Percentiles rank a stretch among this genome's conserved stretches.
Conservation (phyloP, 2,797 vertebrate genomes). For the Cossypha caffra region DNA sequence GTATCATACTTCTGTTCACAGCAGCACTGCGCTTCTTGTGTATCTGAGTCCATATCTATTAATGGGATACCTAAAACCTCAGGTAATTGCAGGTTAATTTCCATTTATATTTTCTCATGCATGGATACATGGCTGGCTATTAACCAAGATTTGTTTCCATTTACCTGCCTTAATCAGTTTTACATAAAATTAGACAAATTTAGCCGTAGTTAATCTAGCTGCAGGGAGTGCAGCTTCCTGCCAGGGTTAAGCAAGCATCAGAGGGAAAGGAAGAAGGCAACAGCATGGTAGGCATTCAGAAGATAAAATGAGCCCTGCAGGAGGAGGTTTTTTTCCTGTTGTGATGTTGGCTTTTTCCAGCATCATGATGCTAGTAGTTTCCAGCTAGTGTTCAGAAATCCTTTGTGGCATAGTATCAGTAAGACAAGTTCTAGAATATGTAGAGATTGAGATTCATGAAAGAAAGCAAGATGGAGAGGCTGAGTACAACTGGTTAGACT, state of each 20-base stretch:
- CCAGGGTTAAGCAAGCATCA: background rate
- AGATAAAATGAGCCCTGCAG: background rate
- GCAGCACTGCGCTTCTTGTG: fast-evolving
- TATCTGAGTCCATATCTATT: background rate
- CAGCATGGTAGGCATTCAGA: background rate
- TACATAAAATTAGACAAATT: background rate
- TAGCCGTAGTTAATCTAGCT: background rate
- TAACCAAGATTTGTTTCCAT: background rate
- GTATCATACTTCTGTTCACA: background rate
- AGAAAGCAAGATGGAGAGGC: background rate
- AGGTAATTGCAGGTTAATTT: background rate
- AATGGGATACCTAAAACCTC: background rate
- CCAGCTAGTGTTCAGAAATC: background rate
- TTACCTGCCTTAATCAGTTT: background rate
- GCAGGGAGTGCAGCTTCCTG: background rate
- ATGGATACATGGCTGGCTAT: background rate
- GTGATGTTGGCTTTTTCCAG: background rate
- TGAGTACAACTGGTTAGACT: background rate
- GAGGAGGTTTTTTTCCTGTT: background rate
- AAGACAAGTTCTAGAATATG: background rate
- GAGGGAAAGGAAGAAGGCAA: background rate
- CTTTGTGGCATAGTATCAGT: background rate
- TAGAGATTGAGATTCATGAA: background rate
- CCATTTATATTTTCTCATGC: background rate
- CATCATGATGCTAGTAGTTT: background rate